Conservation (phyloP, 2,113 vertebrate species). For the Dicrurus megarhynchus region DNA sequence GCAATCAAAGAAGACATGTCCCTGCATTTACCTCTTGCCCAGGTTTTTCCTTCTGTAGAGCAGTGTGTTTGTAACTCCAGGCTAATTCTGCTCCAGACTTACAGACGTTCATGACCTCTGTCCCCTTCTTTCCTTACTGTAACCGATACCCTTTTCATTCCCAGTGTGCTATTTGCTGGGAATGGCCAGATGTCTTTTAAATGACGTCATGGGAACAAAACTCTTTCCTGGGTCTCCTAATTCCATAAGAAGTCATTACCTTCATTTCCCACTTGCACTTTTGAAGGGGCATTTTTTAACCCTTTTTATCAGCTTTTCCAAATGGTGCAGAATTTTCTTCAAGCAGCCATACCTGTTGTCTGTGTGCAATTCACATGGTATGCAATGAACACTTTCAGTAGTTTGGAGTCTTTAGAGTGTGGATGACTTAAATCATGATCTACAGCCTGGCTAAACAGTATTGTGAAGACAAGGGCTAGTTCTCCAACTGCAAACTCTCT, state of each 20-base stretch:
- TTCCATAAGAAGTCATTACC: not conserved
- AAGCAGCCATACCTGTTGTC: not conserved
- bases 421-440: not conserved
- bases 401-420: not conserved
- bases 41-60: not conserved
- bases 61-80: not conserved
- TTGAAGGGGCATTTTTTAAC: not conserved
- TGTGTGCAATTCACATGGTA: rapidly evolving
- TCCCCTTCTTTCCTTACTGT: constrained; percentile 53
- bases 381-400: not conserved
- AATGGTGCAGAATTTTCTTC: not conserved
- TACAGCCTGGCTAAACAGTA: not conserved
- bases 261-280: not conserved
- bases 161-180: not conserved
- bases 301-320: not conserved
- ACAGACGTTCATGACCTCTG: constrained; percentile 5
- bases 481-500: not conserved
- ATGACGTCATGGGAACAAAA: not conserved
- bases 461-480: not conserved
- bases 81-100: constrained; percentile 9
- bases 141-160: constrained; percentile 23
- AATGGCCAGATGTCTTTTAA: constrained; percentile 2
- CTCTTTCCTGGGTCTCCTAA: not conserved
- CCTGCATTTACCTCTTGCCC: not conserved
- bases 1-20: not conserved